Base-by-base conservation (phyloP, 2,888 invertebrate species). In the Cylloceria caligata region DNA sequence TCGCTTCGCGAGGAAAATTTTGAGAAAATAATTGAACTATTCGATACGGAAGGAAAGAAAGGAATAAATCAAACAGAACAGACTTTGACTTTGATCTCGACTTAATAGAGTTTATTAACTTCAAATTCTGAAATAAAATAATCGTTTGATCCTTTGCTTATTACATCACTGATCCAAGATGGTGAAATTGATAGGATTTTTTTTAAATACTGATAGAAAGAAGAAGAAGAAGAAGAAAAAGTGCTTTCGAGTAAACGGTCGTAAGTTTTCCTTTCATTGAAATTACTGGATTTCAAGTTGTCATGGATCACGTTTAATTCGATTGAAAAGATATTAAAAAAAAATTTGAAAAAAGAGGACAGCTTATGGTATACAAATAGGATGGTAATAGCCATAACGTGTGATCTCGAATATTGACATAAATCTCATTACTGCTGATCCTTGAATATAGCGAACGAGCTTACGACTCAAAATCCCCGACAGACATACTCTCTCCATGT, bases 371-470 rank as follows among this genome's bases (percentile, higher is more conserved):
- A 39, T 42, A 65, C 71, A 76, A 76, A 80, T 73, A 39, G 73
- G 55, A 47, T 39, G 49, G 65, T 73, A 69, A 75, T 77, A 21
- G 72, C 13, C 30, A 24, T 78, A 81, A 74, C 73, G 74, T 78
- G 73, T 69, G 78, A 69, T 24, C 39, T 57, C 73, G 81, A 74
- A 74, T 78, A 81, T 81, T 74, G 81, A 47, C 57, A 74, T 62
- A 74, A 65, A 78, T 78, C 68, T 47, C 62, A 68, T 45, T 64
- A 42, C 24, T 68, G 24, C 49, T 74, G 78, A 81, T 69, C 74
- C 64, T 82, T 68, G 65, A 83, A 83, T 82, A 78, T 68, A 76
- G 34, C 30, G 55, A 62, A 27, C n/a, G 47, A 79, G 81, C 80
- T 82, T 80, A 79, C 57, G 62, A 69, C 62, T 60, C 42, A 36